Conservation (phyloP, 2,888 invertebrate genomes). For the Aphidoletes aphidimyza region DNA sequence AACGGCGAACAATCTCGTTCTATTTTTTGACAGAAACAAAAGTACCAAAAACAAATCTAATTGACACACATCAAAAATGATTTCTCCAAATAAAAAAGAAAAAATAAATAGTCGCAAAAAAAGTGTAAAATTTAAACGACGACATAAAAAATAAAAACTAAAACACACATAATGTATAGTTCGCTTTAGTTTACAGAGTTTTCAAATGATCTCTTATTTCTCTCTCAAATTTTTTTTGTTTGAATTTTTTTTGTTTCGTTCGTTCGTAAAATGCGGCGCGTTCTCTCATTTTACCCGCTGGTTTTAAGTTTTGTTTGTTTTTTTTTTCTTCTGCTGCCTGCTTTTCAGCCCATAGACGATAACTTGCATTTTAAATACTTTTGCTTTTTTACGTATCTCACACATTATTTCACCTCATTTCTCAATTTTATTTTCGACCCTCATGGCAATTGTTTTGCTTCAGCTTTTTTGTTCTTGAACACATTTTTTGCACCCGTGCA, state of each 20-base stretch:
- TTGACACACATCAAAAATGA: neutral
- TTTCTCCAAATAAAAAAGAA: slow-evolving; percentile 20
- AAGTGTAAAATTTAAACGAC: slow-evolving; percentile 32
- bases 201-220: slow-evolving; percentile 58
- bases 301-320: slow-evolving; percentile 42
- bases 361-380: neutral
- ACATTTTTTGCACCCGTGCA: slow-evolving; percentile 26
- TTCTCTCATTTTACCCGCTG: neutral
- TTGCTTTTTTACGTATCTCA: no score
- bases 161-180: slow-evolving; percentile 55
- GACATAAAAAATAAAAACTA: slow-evolving; percentile 22
- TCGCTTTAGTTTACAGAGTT: slow-evolving; percentile 58
- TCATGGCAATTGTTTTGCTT: slow-evolving; percentile 1
- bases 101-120: slow-evolving; percentile 8
- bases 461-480: slow-evolving; percentile 43
- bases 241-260: slow-evolving; percentile 12
- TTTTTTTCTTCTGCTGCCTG: no score
- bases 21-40: slow-evolving; percentile 48
- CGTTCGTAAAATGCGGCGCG: slow-evolving; percentile 53
- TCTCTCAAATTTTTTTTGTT: slow-evolving; percentile 27
- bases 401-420: neutral
- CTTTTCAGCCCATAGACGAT: neutral
- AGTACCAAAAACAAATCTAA: neutral
- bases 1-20: slow-evolving; percentile 15
- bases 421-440: neutral